Percentiles rank a stretch among this genome's conserved stretches.
Conservation (phyloP, 1,140 invertebrate species). For the Manduca sexta region DNA sequence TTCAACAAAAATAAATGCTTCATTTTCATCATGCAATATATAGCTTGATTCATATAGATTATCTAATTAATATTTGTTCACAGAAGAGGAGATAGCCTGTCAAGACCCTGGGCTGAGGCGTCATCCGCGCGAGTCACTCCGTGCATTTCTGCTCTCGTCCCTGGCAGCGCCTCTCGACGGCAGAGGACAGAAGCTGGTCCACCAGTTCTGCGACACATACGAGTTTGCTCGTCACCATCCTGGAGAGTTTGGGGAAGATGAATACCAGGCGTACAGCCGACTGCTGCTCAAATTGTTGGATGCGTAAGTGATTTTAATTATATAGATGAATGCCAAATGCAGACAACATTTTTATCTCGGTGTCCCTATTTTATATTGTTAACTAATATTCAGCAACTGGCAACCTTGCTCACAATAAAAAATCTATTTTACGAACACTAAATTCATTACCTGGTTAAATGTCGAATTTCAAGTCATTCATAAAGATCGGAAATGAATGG, state of each 20-base stretch:
- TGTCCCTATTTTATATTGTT: too few relatives aligned
- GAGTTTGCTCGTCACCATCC: constrained; percentile 92
- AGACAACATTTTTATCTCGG: not conserved
- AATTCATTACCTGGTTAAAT: too few relatives aligned
- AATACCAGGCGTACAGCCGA: constrained; percentile 85
- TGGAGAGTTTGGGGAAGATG: constrained; percentile 86
- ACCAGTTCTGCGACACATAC: constrained; percentile 92
- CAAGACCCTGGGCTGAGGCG: constrained; percentile 80
- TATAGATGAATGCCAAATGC: too few relatives aligned
- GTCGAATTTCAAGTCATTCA: too few relatives aligned
- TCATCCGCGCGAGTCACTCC: constrained; percentile 85
- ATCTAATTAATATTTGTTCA: constrained; percentile 16
- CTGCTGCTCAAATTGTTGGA: constrained; percentile 85
- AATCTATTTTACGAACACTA: too few relatives aligned
- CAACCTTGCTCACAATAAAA: too few relatives aligned
- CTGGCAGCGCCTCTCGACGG: constrained; percentile 82
- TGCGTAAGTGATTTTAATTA: constrained; percentile 79
- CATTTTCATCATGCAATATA: too few relatives aligned
- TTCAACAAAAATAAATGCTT: too few relatives aligned
- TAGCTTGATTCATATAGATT: too few relatives aligned
- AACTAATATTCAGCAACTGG: too few relatives aligned
- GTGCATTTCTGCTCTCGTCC: constrained; percentile 84
- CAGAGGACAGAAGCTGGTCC: constrained; percentile 84
- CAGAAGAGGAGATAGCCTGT: constrained; percentile 83
- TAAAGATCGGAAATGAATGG: too few relatives aligned